Evolutionary conservation across 2,113 vertebrate species (phyloP), one percentile per base, ranked within the genome.

Genomic region (Mus spicilegus): DNA sequence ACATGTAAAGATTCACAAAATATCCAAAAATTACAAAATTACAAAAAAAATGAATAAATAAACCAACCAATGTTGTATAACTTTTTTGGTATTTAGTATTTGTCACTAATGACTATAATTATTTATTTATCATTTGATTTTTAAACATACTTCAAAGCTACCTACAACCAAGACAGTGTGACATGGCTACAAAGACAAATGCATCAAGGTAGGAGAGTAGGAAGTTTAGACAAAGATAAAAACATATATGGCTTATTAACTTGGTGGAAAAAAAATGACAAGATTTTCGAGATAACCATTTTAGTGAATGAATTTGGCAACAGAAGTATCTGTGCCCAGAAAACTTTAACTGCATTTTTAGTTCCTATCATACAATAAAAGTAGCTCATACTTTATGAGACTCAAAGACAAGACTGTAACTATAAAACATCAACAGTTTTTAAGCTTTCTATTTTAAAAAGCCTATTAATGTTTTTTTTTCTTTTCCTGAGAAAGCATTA

Each of bases 21-120:
- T 56, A 81, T 70, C 51, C 42, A 54, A 87, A 92, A 81, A 67
- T 19, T 54, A 42, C 65, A 69, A 46, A 97, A 90, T 69, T 61
- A 22, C 7, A 78, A 85, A 78, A 87, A 22, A 58, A 30, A 1
- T 11, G 12, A 54, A 54, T 14, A 54, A 54, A 13, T 54, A 54
- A 54, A 54, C 54, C 63, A 87, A 33, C 39, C 8, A n/a, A 67
- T 22, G 58, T 36, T 89, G 39, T 17, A 80, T 36, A 75, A 80
- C 1, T 67, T 61, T 69, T 36, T 87, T 87, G 33, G 8, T 28
- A 39, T 72, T 54, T 72, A 72, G 51, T 39, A 28, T 39, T 54
- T 72, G n/a, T 36, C 54, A 70, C 22, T 87, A 51, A 17, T 72
- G n/a, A 28, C 33, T 72, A 72, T 56, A 26, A 70, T n/a, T 56